Percentiles rank a stretch among this genome's conserved stretches.
Conservation (phyloP, 2,888 invertebrate species). For the Pandemis heparana region DNA sequence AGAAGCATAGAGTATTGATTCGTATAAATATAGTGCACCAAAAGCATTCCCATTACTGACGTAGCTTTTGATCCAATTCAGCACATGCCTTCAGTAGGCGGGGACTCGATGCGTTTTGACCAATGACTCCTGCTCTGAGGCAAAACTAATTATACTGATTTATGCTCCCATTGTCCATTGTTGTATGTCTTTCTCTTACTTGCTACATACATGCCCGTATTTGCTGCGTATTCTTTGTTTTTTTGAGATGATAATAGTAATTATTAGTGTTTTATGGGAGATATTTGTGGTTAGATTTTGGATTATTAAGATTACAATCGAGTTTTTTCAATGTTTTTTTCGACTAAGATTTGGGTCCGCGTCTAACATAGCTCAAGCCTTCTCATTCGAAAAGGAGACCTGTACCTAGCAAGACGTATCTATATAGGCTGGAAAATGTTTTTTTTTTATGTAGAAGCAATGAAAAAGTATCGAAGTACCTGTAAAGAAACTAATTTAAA, state of each 20-base stretch:
- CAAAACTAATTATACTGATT: constrained; percentile 97
- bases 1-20: too few relatives aligned
- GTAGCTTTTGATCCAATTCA: constrained; percentile 76
- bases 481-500: too few relatives aligned
- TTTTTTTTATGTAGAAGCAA: too few relatives aligned
- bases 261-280: constrained; percentile 26
- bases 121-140: constrained; percentile 87
- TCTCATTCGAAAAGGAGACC: too few relatives aligned
- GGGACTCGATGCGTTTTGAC: constrained; percentile 86
- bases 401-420: too few relatives aligned
- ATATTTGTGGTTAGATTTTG: constrained; percentile 8
- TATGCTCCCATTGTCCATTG: constrained; percentile 97
- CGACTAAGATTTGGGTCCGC: too few relatives aligned
- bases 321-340: not conserved
- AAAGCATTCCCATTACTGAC: constrained; percentile 65
- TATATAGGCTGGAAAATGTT: too few relatives aligned
- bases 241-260: constrained; percentile 52
- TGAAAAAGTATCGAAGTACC: too few relatives aligned
- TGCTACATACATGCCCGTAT: constrained; percentile 66
- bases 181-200: constrained; percentile 87
- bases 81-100: constrained; percentile 80
- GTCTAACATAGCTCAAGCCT: too few relatives aligned
- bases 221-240: constrained; percentile 60
- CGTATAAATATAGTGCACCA: not conserved
- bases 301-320: not conserved